phyloP scores from a whole-genome alignment of 2,113 vertebrate species.

The Halichoeres trimaculatus region DNA sequence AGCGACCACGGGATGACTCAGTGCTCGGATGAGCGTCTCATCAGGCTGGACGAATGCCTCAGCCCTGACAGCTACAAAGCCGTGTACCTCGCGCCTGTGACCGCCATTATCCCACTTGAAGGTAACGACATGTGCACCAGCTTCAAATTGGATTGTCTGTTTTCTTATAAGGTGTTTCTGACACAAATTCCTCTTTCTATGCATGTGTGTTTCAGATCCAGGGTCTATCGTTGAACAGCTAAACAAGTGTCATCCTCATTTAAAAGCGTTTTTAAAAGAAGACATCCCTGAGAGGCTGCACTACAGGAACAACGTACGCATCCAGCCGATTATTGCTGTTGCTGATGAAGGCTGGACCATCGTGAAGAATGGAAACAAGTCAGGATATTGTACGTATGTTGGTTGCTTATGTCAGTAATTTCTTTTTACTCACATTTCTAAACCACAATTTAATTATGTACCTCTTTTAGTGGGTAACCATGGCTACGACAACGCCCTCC shows the following conservation, averaged over 20 bases:
- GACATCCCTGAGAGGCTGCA: slow-evolving; percentile 90
- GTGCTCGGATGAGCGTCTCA: slow-evolving; percentile 87
- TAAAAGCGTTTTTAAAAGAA: slow-evolving; percentile 91
- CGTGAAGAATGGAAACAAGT: slow-evolving; percentile 77
- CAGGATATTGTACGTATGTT: slow-evolving; percentile 80
- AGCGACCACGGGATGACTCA: slow-evolving; percentile 98
- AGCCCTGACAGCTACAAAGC: slow-evolving; percentile 81
- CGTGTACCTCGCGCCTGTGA: slow-evolving; percentile 87
- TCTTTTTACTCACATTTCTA: too few species aligned
- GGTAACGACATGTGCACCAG: slow-evolving; percentile 69
- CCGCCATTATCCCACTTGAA: slow-evolving; percentile 86
- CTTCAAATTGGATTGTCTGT: neutral
- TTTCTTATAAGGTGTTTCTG: neutral
- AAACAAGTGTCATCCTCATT: slow-evolving; percentile 82
- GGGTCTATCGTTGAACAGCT: slow-evolving; percentile 64
- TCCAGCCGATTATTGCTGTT: slow-evolving; percentile 92
- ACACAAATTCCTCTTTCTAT: neutral
- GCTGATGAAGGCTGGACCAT: slow-evolving; percentile 98
- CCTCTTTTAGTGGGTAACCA: slow-evolving; percentile 92
- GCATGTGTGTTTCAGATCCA: slow-evolving; percentile 37
- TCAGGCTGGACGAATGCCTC: slow-evolving; percentile 87
- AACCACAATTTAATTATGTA: neutral
- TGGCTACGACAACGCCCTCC: slow-evolving; percentile 92
- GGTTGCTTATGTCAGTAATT: too few species aligned
- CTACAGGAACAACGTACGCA: slow-evolving; percentile 87